phyloP scores from a whole-genome alignment of 2,888 invertebrate species.

The Ligdia adustata region DNA sequence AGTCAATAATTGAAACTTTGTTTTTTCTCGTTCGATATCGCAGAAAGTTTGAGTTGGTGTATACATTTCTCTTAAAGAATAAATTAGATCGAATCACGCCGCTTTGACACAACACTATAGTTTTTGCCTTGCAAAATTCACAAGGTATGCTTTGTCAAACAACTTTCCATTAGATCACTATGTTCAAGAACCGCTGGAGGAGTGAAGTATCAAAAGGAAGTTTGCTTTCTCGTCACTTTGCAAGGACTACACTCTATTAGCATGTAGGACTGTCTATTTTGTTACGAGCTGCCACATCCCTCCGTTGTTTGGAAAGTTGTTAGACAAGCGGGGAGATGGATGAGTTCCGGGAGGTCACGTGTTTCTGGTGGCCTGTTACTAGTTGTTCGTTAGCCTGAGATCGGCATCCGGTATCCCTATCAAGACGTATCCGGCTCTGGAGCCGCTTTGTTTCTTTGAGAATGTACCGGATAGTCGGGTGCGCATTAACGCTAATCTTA shows the following conservation, averaged over 20 bases:
- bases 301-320: constrained; percentile 23
- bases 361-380: constrained; percentile 51
- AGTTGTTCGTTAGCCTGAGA: constrained; percentile 70
- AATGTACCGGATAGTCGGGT: constrained; percentile 56
- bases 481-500: constrained; percentile 10
- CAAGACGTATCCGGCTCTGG: constrained; percentile 62
- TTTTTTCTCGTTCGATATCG: constrained; percentile 20
- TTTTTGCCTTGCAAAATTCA: constrained; percentile 2
- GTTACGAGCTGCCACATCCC: constrained; percentile 37
- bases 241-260: constrained; percentile 56
- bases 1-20: constrained; percentile 25
- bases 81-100: no score
- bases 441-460: constrained; percentile 69
- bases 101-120: background rate
- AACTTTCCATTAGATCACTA: constrained; percentile 50
- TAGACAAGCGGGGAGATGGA: constrained; percentile 28
- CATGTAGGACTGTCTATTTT: constrained; percentile 49
- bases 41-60: constrained; percentile 8
- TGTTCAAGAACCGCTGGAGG: constrained; percentile 43
- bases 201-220: constrained; percentile 62
- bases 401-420: constrained; percentile 73
- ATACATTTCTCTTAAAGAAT: no score
- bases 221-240: constrained; percentile 61
- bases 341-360: constrained; percentile 41
- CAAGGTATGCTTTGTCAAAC: constrained; percentile 35